phyloP scores from a whole-genome alignment of 2,888 invertebrate species.

The Dermolepida albohirtum region DNA sequence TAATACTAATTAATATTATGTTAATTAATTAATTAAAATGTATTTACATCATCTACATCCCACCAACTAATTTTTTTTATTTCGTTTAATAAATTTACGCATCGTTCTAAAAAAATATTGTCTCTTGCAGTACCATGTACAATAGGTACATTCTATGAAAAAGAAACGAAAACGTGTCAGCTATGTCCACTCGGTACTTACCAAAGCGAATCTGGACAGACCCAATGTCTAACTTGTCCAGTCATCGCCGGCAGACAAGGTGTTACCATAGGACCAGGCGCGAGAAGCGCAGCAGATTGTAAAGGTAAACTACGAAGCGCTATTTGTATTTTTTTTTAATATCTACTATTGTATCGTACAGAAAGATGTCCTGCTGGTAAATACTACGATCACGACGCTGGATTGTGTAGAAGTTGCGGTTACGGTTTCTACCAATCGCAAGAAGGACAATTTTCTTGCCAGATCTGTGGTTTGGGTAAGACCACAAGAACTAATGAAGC shows the following conservation, averaged over 20 bases:
- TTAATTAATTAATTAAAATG: slow-evolving; percentile 7
- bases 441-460: slow-evolving; percentile 91
- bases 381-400: slow-evolving; percentile 90
- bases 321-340: background rate
- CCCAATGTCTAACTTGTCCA: slow-evolving; percentile 91
- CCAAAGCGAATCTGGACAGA: slow-evolving; percentile 92
- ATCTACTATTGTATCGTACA: slow-evolving; percentile 53
- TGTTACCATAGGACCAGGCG: slow-evolving; percentile 88
- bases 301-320: slow-evolving; percentile 71
- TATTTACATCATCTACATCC: too few species aligned
- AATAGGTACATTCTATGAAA: slow-evolving; percentile 88
- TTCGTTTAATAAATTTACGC: too few species aligned
- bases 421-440: slow-evolving; percentile 93
- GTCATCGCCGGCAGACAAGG: slow-evolving; percentile 90
- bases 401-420: slow-evolving; percentile 91
- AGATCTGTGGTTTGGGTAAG: slow-evolving; percentile 89
- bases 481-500: slow-evolving; percentile 93
- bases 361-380: slow-evolving; percentile 95
- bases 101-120: too few species aligned
- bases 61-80: too few species aligned
- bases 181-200: slow-evolving; percentile 91
- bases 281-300: slow-evolving; percentile 89
- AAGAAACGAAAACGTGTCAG: slow-evolving; percentile 80
- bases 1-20: slow-evolving; percentile 7
- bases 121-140: slow-evolving; percentile 83